These are phyloP conservation scores for Montipora capitata DNA, from an alignment of 92 coral and sea anemone species.

Conservation along the genomic window DNA sequence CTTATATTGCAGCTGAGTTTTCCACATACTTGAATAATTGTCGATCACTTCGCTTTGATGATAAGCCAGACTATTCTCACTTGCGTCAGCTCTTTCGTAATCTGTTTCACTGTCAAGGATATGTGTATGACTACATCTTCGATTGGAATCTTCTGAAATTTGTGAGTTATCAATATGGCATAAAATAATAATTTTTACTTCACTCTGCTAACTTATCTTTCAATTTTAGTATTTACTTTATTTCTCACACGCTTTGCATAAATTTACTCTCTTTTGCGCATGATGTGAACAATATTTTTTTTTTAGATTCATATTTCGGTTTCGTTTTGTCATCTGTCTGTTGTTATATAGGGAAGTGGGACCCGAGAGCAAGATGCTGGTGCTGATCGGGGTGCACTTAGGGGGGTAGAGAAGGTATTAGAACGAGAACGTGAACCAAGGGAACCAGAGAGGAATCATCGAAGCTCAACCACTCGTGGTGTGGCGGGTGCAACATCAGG, in stretches of 20 bases:
- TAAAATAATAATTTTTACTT: no score
- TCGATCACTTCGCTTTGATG: conserved; percentile 97
- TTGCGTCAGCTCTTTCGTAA: conserved; percentile 97
- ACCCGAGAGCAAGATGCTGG: conserved; percentile 77
- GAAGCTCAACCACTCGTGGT: conserved; percentile 97
- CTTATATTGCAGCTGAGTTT: conserved; percentile 89
- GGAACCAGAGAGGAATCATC: conserved; percentile 86
- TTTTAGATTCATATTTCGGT: neutral
- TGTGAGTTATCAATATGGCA: conserved; percentile 77
- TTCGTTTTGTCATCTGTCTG: neutral
- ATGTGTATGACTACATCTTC: conserved; percentile 97
- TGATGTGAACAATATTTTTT: neutral
- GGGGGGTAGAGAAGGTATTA: conserved; percentile 61
- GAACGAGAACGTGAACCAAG: conserved; percentile 81
- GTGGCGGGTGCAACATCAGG: conserved; percentile 90
- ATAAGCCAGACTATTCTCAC: conserved; percentile 98
- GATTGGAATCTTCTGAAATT: conserved; percentile 99
- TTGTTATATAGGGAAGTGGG: conserved; percentile 64
- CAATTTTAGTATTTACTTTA: no score
- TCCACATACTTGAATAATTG: conserved; percentile 97
- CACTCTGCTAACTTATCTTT: no score
- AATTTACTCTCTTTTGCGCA: neutral
- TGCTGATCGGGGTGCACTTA: conserved; percentile 72
- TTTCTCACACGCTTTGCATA: neutral
- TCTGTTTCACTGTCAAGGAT: conserved; percentile 97